These are phyloP conservation scores for Scolanthus callimorphus DNA, from an alignment of 92 coral and sea anemone genomes.

Conservation along the genomic window DNA sequence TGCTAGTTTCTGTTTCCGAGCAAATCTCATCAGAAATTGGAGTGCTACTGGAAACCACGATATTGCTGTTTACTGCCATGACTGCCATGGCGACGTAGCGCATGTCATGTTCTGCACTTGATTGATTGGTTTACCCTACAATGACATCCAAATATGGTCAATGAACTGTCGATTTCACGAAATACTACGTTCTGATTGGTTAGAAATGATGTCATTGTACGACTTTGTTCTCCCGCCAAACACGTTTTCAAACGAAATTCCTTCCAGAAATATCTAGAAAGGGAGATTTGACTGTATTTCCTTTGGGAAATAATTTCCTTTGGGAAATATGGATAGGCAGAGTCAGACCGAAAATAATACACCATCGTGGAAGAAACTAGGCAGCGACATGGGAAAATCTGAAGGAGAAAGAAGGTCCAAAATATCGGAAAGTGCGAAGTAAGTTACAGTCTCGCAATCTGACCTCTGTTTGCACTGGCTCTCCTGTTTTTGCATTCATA, in stretches of 20 bases:
- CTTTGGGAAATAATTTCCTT: conserved; percentile 20
- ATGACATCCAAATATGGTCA: conserved; percentile 57
- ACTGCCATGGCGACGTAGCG: conserved; percentile 65
- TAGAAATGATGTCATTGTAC: conserved; percentile 56
- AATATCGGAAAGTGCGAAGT: conserved; percentile 92
- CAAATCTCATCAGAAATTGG: too few species aligned
- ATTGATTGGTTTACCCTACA: conserved; percentile 25
- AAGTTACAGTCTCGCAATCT: conserved; percentile 3
- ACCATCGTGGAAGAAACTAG: conserved; percentile 73
- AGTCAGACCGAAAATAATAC: conserved; percentile 67
- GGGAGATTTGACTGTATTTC: background rate
- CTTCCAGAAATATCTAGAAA: conserved; percentile 27
- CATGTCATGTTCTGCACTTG: conserved; percentile 27
- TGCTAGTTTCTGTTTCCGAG: too few species aligned
- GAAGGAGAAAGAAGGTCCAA: conserved; percentile 86
- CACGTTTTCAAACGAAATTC: conserved; percentile 58
- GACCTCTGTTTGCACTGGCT: background rate
- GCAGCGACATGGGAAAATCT: conserved; percentile 57
- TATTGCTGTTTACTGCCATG: too few species aligned
- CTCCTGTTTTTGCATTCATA: background rate
- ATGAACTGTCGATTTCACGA: conserved; percentile 27
- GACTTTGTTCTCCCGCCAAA: conserved; percentile 59
- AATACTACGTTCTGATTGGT: conserved; percentile 52
- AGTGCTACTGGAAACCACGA: too few species aligned
- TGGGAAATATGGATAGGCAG: conserved; percentile 77